Evolutionary conservation across 2,888 invertebrate genomes (phyloP), one percentile per base, ranked within the genome.

Genomic region (Hirtodrosophila duncani): DNA sequence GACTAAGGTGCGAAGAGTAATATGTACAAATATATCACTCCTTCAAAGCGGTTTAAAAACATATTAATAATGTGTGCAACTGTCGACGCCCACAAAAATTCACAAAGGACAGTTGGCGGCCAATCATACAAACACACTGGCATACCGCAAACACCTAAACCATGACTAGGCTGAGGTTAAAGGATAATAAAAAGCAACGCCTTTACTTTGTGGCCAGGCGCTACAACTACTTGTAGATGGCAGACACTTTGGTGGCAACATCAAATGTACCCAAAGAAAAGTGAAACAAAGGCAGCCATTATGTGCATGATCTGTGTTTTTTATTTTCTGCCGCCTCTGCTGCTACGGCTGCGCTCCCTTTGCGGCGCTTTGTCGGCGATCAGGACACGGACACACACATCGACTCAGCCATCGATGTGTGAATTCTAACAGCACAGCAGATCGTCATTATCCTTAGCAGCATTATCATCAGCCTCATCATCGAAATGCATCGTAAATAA

Each of bases 11-110:
- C 74, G 79, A 75, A 75, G 75, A 75, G 56, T 75, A 75, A 75
- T 75, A 79, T 81, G 79, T 81, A 81, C 61, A 81, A 75, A 75
- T 75, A 81, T 81, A 79, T 75, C 75, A 75, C 81, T 81, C 81
- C 81, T 67, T 58, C 59, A 39, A 23, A 64, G 38, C 24, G 70
- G 63, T 56, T 81, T 75, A 75, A 75, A 81, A 79, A 58, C 46
- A 52, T 45, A 75, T 75, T 74, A 81, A 75, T 81, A 79, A 81
- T 36, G 70, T 78, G 74, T 58, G 78, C 53, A 64, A 55, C 58
- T 62, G 38, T 18, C 29, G 23, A 67, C 78, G 81, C 78, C 74
- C 46, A 50, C 64, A 53, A 43, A 16, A 36, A 27, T 16, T 20
- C 26, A 9, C 27, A 30, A 27, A 24, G 37, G 49, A 20, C 55